Base-by-base conservation (phyloP, 2,888 invertebrate species). In the Xestoiulus laeticollis region DNA sequence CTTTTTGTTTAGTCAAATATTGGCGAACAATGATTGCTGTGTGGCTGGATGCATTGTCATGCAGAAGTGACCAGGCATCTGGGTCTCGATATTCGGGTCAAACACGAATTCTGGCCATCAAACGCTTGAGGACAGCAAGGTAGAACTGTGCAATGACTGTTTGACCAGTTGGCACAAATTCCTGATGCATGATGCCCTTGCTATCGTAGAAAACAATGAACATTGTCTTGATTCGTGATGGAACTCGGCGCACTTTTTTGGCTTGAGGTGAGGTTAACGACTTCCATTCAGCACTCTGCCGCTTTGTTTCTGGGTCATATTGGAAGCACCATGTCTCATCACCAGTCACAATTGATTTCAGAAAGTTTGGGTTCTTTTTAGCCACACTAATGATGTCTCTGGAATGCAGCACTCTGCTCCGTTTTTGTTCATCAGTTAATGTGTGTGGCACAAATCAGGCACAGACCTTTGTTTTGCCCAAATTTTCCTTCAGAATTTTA, bases 121-220 rank as follows among this genome's bases (percentile, higher is more conserved):
- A 33, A 22, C 68, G 22, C 14, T 68, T 19, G 0, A 87, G 5
- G 16, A 87, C 68, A 19, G 0, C 68, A n/a, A 48, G 3, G 6
- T 87, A 87, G 30, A 68, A 87, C 30, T 19, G 16, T 87, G 26
- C 19, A 33, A 68, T 87, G 30, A 87, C 78, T 19, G 87, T 87
- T 26, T 59, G 59, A 82, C 53, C 78, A 22, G 78, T 26, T 53
- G 89, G 87, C 19, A 86, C 87, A 68, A 87, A 89, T 84, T 89
- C 88, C 30, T 82, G 43, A 86, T 85, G 87, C 16, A 88, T 88
- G 44, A 88, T 88, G 22, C 89, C 89, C 83, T 85, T 53, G 14
- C 83, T 44, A 86, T 89, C 84, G 78, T 89, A 89, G 85, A 89
- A 87, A 88, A 26, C n/a, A n/a, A 89, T 88, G 33, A 89, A 44